These are phyloP conservation scores for Tiliacea aurago DNA, from an alignment of 2,888 invertebrate genomes.

Conservation along the genomic window DNA sequence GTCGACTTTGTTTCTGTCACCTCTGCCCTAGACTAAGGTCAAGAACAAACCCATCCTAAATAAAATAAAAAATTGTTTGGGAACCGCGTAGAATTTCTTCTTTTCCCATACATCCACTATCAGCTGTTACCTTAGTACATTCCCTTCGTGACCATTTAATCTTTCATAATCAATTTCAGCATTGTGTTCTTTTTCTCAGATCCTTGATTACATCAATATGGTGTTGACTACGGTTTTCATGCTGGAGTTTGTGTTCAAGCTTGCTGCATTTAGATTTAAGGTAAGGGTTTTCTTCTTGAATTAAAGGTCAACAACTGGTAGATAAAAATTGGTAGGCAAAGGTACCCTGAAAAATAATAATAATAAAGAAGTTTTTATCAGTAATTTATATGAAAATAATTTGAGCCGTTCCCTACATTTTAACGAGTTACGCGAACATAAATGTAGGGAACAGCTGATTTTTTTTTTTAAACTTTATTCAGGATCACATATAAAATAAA, in stretches of 20 bases:
- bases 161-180: background rate
- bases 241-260: conserved; percentile 98
- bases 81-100: background rate
- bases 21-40: no score
- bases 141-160: background rate
- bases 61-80: no score
- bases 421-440: no score
- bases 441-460: no score
- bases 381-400: no score
- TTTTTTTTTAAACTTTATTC: no score
- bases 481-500: no score
- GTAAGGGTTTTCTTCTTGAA: conserved; percentile 86
- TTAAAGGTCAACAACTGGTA: no score
- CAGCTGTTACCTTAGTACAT: background rate
- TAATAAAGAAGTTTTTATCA: background rate
- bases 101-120: background rate
- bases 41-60: no score
- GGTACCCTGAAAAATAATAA: background rate
- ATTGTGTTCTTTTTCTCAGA: conserved; percentile 75
- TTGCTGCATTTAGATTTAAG: conserved; percentile 99
- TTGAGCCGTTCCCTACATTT: no score
- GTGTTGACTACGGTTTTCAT: conserved; percentile 99
- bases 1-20: no score
- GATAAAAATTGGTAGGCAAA: no score
- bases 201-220: conserved; percentile 98